Base-by-base conservation (phyloP, 64 coral and sea anemone genomes). In the Pachyseris speciosa region DNA sequence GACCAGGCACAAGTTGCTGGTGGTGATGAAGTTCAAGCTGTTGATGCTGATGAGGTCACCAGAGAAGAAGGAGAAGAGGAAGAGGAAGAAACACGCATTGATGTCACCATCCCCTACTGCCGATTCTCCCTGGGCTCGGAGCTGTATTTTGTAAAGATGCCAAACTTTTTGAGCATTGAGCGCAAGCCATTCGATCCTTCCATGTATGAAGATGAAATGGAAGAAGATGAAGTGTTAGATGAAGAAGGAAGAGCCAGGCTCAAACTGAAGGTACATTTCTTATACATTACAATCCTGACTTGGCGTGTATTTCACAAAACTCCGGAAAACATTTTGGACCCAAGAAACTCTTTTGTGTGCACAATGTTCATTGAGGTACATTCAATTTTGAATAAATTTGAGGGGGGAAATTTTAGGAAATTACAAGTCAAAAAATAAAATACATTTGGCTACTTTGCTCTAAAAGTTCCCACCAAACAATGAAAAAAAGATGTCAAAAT, bases 171-270 rank as follows among this genome's bases (percentile, higher is more conserved):
- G 37, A 98, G 96, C 80, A 90, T 98, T 70, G 96, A 98, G 63
- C 94, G 89, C 26, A 98, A 98, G 52, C 96, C 96, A 15, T 98
- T 98, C 90, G 93, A 95, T 60, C 69, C 89, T 51, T 47, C 93
- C 10, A 31, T 85, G 13, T 98, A 95, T 93, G 96, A 98, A 80
- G 96, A 98, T 89, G 96, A 98, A 67, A 85, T 98, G 88, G 96
- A 98, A 45, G 96, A 98, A 74, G 96, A 98, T 84, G 96, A 98
- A 83, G 88, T 98, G 37, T 84, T 98, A 32, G 96, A 98, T 90
- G 96, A 98, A 24, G 96, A 98, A 48, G 96, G 96, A 85, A 92
- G 94, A 87, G 93, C 96, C 40, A 98, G 96, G 42, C 87, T 98
- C 10, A 98, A 98, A 65, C 83, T 98, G 34, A 98, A 94, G 90